phyloP scores from a whole-genome alignment of 1,140 invertebrate genomes.

The Onthophagus taurus region DNA sequence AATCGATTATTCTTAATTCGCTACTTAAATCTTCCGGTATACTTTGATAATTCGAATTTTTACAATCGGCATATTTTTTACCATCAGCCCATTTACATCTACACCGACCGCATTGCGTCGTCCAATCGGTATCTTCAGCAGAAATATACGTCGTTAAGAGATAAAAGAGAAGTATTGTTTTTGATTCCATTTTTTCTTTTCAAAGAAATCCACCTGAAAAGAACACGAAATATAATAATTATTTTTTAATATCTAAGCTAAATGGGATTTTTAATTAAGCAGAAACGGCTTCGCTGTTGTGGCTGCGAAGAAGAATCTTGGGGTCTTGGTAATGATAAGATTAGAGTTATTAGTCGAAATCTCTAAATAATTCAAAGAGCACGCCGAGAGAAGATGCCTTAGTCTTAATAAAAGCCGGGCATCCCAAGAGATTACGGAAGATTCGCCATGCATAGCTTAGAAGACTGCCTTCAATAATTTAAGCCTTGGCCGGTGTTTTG shows the following conservation, averaged over 20 bases:
- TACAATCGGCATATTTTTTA: constrained; percentile 73
- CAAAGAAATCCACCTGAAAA: too few species aligned
- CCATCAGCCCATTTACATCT: constrained; percentile 72
- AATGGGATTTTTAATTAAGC: constrained; percentile 8
- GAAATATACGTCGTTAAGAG: not conserved
- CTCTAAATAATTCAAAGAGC: not conserved
- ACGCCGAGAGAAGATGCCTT: too few species aligned
- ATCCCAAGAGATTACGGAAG: too few species aligned
- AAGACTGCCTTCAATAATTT: too few species aligned
- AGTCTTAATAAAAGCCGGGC: too few species aligned
- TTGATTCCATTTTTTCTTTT: too few species aligned
- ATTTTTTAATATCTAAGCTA: too few species aligned
- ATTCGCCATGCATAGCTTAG: too few species aligned
- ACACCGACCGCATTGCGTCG: constrained; percentile 48
- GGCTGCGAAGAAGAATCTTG: too few species aligned
- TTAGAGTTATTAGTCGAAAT: constrained; percentile 6
- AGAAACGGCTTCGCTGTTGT: not conserved
- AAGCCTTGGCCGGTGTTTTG: too few species aligned
- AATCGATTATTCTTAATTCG: constrained; percentile 67
- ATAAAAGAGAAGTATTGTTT: not conserved
- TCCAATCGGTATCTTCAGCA: constrained; percentile 43
- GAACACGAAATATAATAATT: too few species aligned
- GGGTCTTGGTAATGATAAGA: constrained; percentile 1
- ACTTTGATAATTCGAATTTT: constrained; percentile 41
- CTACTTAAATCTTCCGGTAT: constrained; percentile 61